Evolutionary conservation across 2,888 invertebrate species (phyloP), one percentile per base, ranked within the genome.

Genomic region (Lepidocyrtinus sp.): DNA sequence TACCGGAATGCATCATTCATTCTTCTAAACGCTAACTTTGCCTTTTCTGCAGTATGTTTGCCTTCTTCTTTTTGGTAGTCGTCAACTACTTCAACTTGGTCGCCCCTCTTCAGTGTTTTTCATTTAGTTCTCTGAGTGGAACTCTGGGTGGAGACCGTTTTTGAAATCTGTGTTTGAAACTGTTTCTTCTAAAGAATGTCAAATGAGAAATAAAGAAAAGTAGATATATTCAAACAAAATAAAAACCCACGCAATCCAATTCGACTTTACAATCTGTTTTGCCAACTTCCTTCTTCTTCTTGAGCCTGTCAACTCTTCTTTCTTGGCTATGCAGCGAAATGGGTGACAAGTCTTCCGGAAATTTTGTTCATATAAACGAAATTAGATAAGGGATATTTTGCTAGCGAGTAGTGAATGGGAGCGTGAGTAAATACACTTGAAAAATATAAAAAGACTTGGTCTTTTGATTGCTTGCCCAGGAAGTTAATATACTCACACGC

Each of bases 1-100:
- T 61, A 68, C 61, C 69, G 75, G 75, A 75, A 75, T 75, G 75
- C 75, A 75, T 75, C 75, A 75, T 50, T 75, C 75, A 75, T 75
- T 75, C 75, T 70, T 26, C 25, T 26, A 22, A 65, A 65, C 64
- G n/a, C n/a, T n/a, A n/a, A n/a, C n/a, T n/a, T 62, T 68, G 68
- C 62, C n/a, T 63, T 75, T 75, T n/a, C 55, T 67, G 61, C 68
- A 36, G 22, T 17, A n/a, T 22, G 12, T 27, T 50, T 75, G 69
- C 36, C 75, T 59, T 45, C 22, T 59, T 62, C 69, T 75, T 75
- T 17, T 36, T 36, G 36, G 5, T 7, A 36, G 12, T 5, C 36
- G 36, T 36, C 36, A 36, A 3, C 55, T 55, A 9, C 55, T 55
- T n/a, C 7, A n/a, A 55, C 55, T n/a, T 36, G 17, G 55, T 55